phyloP scores from a whole-genome alignment of 2,888 invertebrate species.

The Amiota mariae region DNA sequence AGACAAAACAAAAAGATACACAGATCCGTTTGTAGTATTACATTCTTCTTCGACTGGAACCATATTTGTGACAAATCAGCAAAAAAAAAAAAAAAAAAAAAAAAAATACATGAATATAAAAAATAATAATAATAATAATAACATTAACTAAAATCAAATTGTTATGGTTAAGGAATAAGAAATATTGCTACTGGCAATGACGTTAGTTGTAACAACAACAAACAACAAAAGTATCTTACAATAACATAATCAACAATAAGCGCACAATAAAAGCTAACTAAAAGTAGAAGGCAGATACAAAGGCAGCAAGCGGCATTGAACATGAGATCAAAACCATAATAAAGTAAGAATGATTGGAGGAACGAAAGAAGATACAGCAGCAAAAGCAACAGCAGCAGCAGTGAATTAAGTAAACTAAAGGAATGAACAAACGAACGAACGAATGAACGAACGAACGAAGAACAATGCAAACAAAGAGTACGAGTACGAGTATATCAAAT shows the following conservation, averaged over 20 bases:
- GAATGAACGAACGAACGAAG: slow-evolving; percentile 29
- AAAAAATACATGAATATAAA: not conserved
- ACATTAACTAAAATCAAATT: slow-evolving; percentile 14
- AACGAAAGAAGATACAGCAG: not conserved
- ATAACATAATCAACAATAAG: slow-evolving; percentile 29
- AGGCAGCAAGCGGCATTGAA: not conserved
- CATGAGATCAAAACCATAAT: slow-evolving; percentile 15
- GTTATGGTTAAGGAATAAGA: not conserved
- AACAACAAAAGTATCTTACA: slow-evolving; percentile 3
- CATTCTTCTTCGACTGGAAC: no score
- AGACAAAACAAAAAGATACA: slow-evolving; percentile 32
- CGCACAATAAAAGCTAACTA: not conserved
- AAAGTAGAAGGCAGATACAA: not conserved
- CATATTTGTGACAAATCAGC: no score
- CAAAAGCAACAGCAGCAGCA: slow-evolving; percentile 20
- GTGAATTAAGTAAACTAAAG: slow-evolving; percentile 37
- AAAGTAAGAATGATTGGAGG: slow-evolving; percentile 11
- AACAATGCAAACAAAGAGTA: slow-evolving; percentile 47
- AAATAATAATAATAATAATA: not conserved
- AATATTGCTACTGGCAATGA: slow-evolving; percentile 25
- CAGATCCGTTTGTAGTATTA: not conserved
- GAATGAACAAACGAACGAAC: not conserved
- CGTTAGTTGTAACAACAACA: not conserved
- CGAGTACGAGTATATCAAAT: slow-evolving; percentile 69
- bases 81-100: slow-evolving; percentile 20